These are phyloP conservation scores for Galemys pyrenaicus DNA, from an alignment of 2,113 vertebrate genomes.

Conservation along the genomic window DNA sequence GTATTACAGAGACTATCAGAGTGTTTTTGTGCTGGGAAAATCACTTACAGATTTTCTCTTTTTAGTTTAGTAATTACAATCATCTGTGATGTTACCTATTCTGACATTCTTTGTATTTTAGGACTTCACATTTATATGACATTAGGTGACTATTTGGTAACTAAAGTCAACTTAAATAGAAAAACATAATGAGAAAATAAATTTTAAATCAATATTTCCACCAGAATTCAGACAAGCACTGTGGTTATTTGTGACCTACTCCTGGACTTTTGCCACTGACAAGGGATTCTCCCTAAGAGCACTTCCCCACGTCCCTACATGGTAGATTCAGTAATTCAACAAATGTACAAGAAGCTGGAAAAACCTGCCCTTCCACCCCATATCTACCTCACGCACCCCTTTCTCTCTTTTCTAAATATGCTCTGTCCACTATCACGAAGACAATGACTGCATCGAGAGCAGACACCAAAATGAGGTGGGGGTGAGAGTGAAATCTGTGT, in stretches of 20 bases:
- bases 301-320: neutral
- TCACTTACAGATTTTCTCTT: neutral
- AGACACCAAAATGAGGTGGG: neutral
- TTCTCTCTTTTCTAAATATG: neutral
- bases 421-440: neutral
- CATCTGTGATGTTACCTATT: neutral
- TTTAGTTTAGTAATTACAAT: slow-evolving; percentile 25
- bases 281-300: neutral
- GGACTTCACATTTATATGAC: neutral
- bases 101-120: slow-evolving; percentile 1
- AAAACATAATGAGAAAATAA: neutral
- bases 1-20: neutral
- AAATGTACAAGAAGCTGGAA: neutral
- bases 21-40: neutral
- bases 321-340: neutral
- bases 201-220: neutral
- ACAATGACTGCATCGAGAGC: neutral
- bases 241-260: neutral
- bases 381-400: neutral
- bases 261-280: neutral
- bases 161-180: neutral
- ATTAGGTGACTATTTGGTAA: neutral
- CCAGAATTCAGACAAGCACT: neutral
- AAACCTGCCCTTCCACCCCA: neutral
- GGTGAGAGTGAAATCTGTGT: neutral